A percentile compares a stretch with the other conserved stretches of the same genome.
phyloP scores from a whole-genome alignment of 1,140 invertebrate species.

The Temnothorax longispinosus region DNA sequence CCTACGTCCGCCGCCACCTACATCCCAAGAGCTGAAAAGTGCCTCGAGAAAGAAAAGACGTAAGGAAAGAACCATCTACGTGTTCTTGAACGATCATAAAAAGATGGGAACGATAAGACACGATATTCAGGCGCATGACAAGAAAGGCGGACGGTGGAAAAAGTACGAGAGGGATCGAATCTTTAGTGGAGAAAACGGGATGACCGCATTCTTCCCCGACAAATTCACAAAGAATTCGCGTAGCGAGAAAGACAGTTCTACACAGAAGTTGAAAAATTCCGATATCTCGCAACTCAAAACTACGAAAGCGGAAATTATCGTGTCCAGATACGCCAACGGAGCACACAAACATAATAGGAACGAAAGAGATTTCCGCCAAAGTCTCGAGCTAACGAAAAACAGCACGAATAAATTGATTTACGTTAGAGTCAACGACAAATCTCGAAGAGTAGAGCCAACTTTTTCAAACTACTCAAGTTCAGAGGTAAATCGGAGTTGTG shows the following conservation, averaged over 20 bases:
- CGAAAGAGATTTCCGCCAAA: neutral
- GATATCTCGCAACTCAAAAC: neutral
- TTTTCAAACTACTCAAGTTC: neutral
- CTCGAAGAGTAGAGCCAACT: neutral
- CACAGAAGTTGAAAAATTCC: neutral
- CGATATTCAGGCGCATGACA: neutral
- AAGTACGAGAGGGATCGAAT: neutral
- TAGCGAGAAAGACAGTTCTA: neutral
- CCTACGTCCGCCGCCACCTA: neutral
- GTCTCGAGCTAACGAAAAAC: neutral
- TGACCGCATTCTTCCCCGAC: neutral
- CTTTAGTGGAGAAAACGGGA: neutral
- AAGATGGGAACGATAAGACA: neutral
- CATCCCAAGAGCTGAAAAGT: neutral
- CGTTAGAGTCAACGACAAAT: neutral
- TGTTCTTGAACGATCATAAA: conserved; percentile 9
- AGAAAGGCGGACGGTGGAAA: neutral
- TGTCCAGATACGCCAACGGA: neutral
- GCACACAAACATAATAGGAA: neutral
- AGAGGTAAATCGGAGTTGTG: neutral
- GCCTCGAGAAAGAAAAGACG: neutral
- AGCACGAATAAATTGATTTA: conserved; percentile 7
- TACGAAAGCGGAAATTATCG: neutral
- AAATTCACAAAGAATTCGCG: neutral
- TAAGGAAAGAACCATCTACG: neutral